Percentiles rank a stretch among this genome's conserved stretches.
Evolutionary conservation across 1,140 invertebrate genomes (phyloP).

Genomic region (Sycophila sp.): DNA sequence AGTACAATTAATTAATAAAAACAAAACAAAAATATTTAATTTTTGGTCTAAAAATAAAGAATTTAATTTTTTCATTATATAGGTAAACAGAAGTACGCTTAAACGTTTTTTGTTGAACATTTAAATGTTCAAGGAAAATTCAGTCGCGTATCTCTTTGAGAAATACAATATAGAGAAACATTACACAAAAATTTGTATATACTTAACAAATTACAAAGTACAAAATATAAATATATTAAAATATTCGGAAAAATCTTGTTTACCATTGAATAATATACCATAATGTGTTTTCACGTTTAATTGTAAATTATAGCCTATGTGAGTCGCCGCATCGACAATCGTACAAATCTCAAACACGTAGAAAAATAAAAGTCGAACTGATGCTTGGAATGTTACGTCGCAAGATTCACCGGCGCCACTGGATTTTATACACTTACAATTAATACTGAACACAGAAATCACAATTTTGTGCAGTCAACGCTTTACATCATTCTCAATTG

Average conservation of each 20-base stretch:
- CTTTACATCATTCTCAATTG: not conserved
- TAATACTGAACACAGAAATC: slow-evolving; percentile 41
- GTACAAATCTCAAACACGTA: slow-evolving; percentile 34
- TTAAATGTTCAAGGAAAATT: slow-evolving; percentile 27
- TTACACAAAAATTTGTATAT: slow-evolving; percentile 26
- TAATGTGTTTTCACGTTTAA: slow-evolving; percentile 5
- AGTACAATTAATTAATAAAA: not conserved
- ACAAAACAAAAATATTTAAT: slow-evolving; percentile 19
- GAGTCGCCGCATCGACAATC: slow-evolving; percentile 15
- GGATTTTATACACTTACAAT: slow-evolving; percentile 28
- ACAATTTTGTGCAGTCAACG: slow-evolving; percentile 37
- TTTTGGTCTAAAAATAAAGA: not conserved
- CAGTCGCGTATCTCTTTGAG: slow-evolving; percentile 25
- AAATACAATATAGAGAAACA: slow-evolving; percentile 27
- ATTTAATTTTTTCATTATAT: slow-evolving; percentile 16
- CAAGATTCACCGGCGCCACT: slow-evolving; percentile 26
- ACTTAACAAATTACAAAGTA: slow-evolving; percentile 41
- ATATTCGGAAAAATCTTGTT: slow-evolving; percentile 27
- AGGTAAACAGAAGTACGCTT: slow-evolving; percentile 5
- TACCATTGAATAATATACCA: slow-evolving; percentile 40
- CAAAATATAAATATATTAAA: slow-evolving; percentile 46
- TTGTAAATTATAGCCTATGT: slow-evolving; percentile 24
- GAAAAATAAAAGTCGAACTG: slow-evolving; percentile 33
- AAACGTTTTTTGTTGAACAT: slow-evolving; percentile 23
- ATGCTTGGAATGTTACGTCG: slow-evolving; percentile 29